Base-by-base conservation (phyloP, 2,113 vertebrate species). In the Paracanthobrama guichenoti region DNA sequence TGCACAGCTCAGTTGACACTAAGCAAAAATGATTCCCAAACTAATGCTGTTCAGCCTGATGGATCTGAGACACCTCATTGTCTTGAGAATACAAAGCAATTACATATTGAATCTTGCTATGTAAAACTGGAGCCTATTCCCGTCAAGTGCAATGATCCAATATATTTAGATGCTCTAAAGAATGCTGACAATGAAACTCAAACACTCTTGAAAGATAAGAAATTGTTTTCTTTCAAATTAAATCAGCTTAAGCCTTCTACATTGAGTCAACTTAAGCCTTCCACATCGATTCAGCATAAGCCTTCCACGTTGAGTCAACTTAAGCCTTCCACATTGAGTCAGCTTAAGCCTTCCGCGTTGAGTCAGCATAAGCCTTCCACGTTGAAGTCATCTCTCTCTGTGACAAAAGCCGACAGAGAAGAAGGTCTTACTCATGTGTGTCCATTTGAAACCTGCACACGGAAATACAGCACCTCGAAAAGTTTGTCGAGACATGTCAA, bases 401-500 rank as follows among this genome's bases (percentile, higher is more conserved):
- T 39, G 28, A 55, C 24, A 35, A 48, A 82, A 48, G 42, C 62
- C 72, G 74, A 79, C 4, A 84, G 5, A 72, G 92, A 86, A 78
- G 92, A 93, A 13, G 92, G 92, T 80, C 91, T 97, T 86, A 95
- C 95, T 87, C 97, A 97, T 82, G 94, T 91, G 89, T 99, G 98
- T 88, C 96, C 97, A 35, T 95, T 95, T 39, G 96, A 95, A 66
- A 96, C 96, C 3, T 99, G 98, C 86, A 97, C 96, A 79, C 94
- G 98, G 86, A 95, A 95, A 0, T 99, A 99, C 85, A 98, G 97
- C 90, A 99, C 97, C 2, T 96, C 96, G 46, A 98, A 98, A 90
- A 99, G 98, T 92, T 96, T 99, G 88, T 97, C 97, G 10, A 96
- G 98, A 87, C 98, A 99, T 69, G 97, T 99, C 91, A 99, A 99